A percentile compares a stretch with the other conserved stretches of the same genome.
Evolutionary conservation across 1,140 invertebrate genomes (phyloP).

Genomic region (Maconellicoccus hirsutus): DNA sequence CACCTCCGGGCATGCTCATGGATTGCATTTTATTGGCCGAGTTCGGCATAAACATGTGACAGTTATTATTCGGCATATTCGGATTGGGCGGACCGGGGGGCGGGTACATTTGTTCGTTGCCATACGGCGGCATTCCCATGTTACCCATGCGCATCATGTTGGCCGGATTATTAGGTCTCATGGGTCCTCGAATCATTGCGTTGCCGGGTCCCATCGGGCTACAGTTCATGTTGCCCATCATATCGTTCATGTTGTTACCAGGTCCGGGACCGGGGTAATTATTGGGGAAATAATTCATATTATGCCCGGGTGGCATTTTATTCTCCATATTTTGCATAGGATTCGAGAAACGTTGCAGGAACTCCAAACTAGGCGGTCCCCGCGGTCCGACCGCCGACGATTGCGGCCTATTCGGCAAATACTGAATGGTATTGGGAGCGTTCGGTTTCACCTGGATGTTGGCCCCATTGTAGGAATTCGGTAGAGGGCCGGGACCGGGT

Average conservation of each 20-base stretch:
- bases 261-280: conserved; percentile 23
- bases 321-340: conserved; percentile 48
- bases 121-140: conserved; percentile 16
- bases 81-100: conserved; percentile 33
- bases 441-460: conserved; percentile 90
- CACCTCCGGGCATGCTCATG: conserved; percentile 36
- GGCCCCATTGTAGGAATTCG: conserved; percentile 58
- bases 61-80: conserved; percentile 34
- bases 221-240: conserved; percentile 24
- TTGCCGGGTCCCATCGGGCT: neutral
- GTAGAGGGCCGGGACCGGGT: conserved; percentile 28
- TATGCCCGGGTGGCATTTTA: conserved; percentile 52
- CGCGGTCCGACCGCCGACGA: conserved; percentile 47
- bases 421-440: conserved; percentile 95
- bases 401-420: conserved; percentile 81
- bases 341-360: conserved; percentile 76
- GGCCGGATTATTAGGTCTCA: conserved; percentile 34
- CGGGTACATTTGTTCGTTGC: conserved; percentile 17
- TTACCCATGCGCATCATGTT: conserved; percentile 28
- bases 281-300: conserved; percentile 62
- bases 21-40: conserved; percentile 30
- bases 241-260: conserved; percentile 24
- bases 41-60: conserved; percentile 35
- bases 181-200: conserved; percentile 31
- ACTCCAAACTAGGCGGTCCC: conserved; percentile 81